Evolutionary conservation across 2,797 vertebrate species (phyloP).

Genomic region (Echiichthys vipera): DNA sequence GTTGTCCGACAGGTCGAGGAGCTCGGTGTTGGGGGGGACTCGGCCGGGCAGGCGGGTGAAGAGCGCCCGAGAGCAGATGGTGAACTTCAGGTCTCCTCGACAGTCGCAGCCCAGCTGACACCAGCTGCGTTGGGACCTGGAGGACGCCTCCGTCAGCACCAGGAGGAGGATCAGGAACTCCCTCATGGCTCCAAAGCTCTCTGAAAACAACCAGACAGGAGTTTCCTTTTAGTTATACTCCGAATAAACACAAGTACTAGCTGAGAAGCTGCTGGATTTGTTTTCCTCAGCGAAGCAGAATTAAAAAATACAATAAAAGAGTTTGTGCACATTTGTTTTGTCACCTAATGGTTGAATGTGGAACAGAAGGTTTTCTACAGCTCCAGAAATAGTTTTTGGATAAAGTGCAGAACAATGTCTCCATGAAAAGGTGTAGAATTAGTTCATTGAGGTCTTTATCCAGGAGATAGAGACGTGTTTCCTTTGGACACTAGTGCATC

Average conservation of each 20-base stretch:
- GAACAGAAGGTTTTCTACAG: not conserved
- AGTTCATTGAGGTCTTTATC: not conserved
- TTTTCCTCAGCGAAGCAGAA: too few relatives aligned
- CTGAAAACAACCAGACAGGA: conserved; percentile 17
- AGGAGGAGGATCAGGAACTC: conserved; percentile 58
- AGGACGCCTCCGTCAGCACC: conserved; percentile 10
- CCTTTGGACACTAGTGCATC: too few relatives aligned
- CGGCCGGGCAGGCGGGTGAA: conserved; percentile 65
- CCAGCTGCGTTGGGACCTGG: conserved; percentile 37
- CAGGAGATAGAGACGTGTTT: not conserved
- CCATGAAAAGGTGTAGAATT: not conserved
- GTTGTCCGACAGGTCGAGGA: conserved; percentile 85
- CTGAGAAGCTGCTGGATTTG: not conserved
- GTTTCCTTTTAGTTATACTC: not conserved
- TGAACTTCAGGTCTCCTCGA: conserved; percentile 74
- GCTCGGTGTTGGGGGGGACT: conserved; percentile 79
- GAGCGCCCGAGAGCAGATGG: conserved; percentile 79
- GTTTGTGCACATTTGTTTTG: too few relatives aligned
- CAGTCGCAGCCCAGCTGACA: conserved; percentile 78
- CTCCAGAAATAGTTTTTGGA: not conserved
- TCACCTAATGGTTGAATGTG: not conserved
- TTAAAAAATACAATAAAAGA: too few relatives aligned
- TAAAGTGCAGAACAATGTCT: not conserved
- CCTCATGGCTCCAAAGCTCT: conserved; percentile 50
- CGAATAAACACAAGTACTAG: not conserved